phyloP scores from a whole-genome alignment of 1,140 invertebrate genomes.

The Tenebrio molitor region DNA sequence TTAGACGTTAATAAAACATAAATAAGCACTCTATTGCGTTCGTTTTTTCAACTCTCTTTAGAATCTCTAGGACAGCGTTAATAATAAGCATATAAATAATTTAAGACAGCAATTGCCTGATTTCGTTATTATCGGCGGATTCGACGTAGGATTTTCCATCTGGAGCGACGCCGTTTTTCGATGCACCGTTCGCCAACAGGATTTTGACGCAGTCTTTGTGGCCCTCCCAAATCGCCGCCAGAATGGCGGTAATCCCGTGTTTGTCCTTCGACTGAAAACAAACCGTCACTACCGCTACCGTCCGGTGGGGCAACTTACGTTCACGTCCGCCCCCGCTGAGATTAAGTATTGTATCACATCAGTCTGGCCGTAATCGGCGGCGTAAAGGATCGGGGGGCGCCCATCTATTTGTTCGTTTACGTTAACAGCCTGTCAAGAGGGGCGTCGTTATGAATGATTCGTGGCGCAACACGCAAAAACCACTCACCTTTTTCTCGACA shows the following conservation, averaged over 20 bases:
- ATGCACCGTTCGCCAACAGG: constrained; percentile 89
- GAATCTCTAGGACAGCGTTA: constrained; percentile 40
- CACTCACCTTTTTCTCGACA: constrained; percentile 84
- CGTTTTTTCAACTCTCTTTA: constrained; percentile 31
- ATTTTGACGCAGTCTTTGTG: constrained; percentile 92
- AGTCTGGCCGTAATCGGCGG: constrained; percentile 94
- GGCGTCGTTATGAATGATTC: background rate
- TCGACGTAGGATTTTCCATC: constrained; percentile 90
- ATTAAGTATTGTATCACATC: constrained; percentile 92
- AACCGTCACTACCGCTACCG: background rate
- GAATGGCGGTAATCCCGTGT: constrained; percentile 91
- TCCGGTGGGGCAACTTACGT: constrained; percentile 79
- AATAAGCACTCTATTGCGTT: constrained; percentile 45
- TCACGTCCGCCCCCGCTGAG: constrained; percentile 90
- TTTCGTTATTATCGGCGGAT: constrained; percentile 93
- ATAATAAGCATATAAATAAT: constrained; percentile 13
- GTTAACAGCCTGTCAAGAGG: constrained; percentile 78
- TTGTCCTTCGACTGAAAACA: constrained; percentile 85
- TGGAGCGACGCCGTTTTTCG: constrained; percentile 85
- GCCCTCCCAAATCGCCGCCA: constrained; percentile 97
- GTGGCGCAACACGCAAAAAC: background rate
- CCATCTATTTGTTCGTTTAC: constrained; percentile 90
- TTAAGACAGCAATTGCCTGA: constrained; percentile 77
- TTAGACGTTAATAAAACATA: constrained; percentile 40
- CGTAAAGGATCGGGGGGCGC: constrained; percentile 88